Base-by-base conservation (phyloP, 2,888 invertebrate genomes). In the Caenorhabditis panamensis region DNA sequence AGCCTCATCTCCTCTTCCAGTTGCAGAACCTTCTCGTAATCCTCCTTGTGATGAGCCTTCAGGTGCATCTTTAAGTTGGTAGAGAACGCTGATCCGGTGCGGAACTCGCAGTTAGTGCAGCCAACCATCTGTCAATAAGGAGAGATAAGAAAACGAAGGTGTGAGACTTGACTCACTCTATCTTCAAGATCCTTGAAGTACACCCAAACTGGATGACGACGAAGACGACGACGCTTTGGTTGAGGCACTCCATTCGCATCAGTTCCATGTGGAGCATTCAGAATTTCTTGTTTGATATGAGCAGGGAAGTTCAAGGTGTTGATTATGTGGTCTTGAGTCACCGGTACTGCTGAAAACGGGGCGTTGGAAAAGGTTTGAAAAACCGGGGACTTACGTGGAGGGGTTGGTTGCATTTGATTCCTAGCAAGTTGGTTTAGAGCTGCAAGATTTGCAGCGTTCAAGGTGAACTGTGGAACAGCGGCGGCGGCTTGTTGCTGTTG, bases 51-150 rank as follows among this genome's bases (percentile, higher is more conserved):
- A 64, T 89, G 89, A 11, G 88, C 88, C 63, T 86, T 87, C 64
- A 89, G 77, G 59, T 89, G 89, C 88, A 88, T 88, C 71, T 89
- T 89, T 47, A 89, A 73, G 67, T 89, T 89, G 18, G 89, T 89
- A 22, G 85, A 86, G 86, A 88, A 89, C 13, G 87, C 88, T 22
- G 88, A 88, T 37, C 86, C 86, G 16, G 89, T 89, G 28, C 85
- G 82, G 86, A 89, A 89, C 41, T 84, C 83, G 76, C 89, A 89
- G 79, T 86, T 87, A 41, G 85, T 86, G 71, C 89, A 88, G 5
- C 88, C 88, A 51, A 88, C 88, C 84, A 86, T 87, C 86, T 88
- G 76, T 37, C 84, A 67, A 22, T 47, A 18, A 31, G 11, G 1
- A 2, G n/a, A n/a, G n/a, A n/a, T n/a, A n/a, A n/a, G n/a, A n/a